phyloP scores from a whole-genome alignment of 2,113 vertebrate genomes.

The Perca schrenkii region DNA sequence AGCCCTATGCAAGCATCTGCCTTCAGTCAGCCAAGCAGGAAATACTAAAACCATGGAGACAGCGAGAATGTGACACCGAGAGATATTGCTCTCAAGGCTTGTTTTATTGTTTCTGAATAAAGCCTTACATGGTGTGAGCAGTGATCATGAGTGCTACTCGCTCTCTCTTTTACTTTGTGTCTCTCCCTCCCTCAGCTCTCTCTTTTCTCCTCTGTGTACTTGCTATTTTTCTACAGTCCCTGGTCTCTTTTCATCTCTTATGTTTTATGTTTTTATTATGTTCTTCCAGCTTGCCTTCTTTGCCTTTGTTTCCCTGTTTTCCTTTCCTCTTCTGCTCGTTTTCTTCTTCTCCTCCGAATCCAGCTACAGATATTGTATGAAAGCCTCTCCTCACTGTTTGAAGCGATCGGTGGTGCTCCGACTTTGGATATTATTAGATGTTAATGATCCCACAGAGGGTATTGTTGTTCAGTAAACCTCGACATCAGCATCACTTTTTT shows the following conservation, averaged over 20 bases:
- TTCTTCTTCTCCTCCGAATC: neutral
- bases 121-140: slow-evolving; percentile 78
- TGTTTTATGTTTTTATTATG: too few species aligned
- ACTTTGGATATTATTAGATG: slow-evolving; percentile 34
- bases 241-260: slow-evolving; percentile 43
- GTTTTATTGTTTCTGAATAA: slow-evolving; percentile 70
- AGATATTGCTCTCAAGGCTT: slow-evolving; percentile 63
- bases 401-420: slow-evolving; percentile 17
- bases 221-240: slow-evolving; percentile 8
- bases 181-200: slow-evolving; percentile 24
- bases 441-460: slow-evolving; percentile 46
- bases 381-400: slow-evolving; percentile 42
- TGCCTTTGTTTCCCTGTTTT: slow-evolving; percentile 23
- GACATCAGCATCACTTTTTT: neutral
- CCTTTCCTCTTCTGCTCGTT: neutral
- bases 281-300: slow-evolving; percentile 25
- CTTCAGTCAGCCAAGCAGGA: slow-evolving; percentile 69
- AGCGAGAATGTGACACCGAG: slow-evolving; percentile 69
- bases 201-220: slow-evolving; percentile 24
- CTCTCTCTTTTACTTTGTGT: slow-evolving; percentile 41
- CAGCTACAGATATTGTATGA: slow-evolving; percentile 10
- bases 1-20: slow-evolving; percentile 67
- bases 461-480: slow-evolving; percentile 43
- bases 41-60: slow-evolving; percentile 72
- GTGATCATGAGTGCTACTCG: slow-evolving; percentile 39